These are phyloP conservation scores for Trididemnum nubilum DNA, from an alignment of 23 tunicate genomes.

Conservation along the genomic window DNA sequence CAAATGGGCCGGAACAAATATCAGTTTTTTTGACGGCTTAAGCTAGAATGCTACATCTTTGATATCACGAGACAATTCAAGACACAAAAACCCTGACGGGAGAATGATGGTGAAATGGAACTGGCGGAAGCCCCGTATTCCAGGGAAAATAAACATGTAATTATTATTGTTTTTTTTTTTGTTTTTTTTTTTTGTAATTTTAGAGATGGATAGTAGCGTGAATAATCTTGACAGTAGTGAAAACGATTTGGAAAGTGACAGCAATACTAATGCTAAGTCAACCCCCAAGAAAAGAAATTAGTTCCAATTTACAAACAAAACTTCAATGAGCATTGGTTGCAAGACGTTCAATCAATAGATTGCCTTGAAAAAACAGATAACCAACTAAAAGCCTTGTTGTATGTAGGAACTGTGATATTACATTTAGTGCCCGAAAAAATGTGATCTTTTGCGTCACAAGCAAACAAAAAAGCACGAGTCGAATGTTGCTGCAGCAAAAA, in stretches of 20 bases:
- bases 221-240: too few relatives aligned
- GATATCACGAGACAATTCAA: too few relatives aligned
- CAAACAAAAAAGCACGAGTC: constrained; percentile 29
- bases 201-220: too few relatives aligned
- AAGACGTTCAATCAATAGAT: constrained; percentile 24
- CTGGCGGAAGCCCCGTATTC: too few relatives aligned
- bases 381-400: constrained; percentile 33
- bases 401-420: constrained; percentile 24
- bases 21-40: too few relatives aligned
- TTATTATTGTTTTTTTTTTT: too few relatives aligned
- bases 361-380: constrained; percentile 30
- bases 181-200: too few relatives aligned
- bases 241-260: too few relatives aligned
- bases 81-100: too few relatives aligned
- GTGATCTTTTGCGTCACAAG: constrained; percentile 38
- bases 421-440: constrained; percentile 34
- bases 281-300: constrained; percentile 31
- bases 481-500: constrained; percentile 35
- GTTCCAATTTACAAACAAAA: constrained; percentile 30
- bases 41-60: too few relatives aligned
- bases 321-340: constrained; percentile 29
- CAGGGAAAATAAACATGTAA: not conserved
- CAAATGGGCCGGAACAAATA: too few relatives aligned
- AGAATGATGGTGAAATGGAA: too few relatives aligned
- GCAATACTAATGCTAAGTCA: constrained; percentile 20